Base-by-base conservation (phyloP, 2,113 vertebrate species). In the Gnathonemus echidnorhynchus region DNA sequence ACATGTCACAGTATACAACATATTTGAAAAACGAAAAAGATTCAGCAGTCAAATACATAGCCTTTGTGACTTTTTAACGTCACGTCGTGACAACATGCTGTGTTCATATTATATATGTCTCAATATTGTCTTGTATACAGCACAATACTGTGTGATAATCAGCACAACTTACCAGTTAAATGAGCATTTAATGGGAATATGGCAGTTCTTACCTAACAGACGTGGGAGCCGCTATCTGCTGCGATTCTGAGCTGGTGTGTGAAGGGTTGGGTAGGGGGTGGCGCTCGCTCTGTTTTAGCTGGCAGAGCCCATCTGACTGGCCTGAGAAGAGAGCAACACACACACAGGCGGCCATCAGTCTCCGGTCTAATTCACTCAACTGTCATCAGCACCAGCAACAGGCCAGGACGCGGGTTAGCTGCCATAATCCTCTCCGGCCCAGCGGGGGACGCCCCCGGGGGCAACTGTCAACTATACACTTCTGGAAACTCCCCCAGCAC, bases 381-480 rank as follows among this genome's bases (percentile, higher is more conserved):
- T 91, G 86, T 93, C 91, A 93, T 90, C 90, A 95, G 91, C 92
- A 92, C 94, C 96, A 95, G 95, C 94, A 95, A 95, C 94, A 50
- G 84, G 3, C 24, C 24, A 27, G 46, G 48, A 48, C 46, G 2
- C 11, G 35, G 31, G 17, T 17, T 39, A 17, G 74, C 74, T 42
- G 74, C 5, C 5, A 80, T 17, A 42, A 80, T 35, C 74, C 15
- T 80, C 74, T 42, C 35, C 2, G 2, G 74, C 35, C 35, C 70
- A 77, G 70, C 13, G 17, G 70, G 9, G 4, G 31, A 39, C 0
- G 31, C 27, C 31, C 31, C 70, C 70, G 1, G 35, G 70, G 35
- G 31, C 10, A 35, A 13, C 31, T 17, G 27, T 17, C 11, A 77
- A 19, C 31, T 42, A 42, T 42, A 80, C 31, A 42, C 1, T 80